Base-by-base conservation (phyloP, 2,888 invertebrate species). In the Diarsia dahlii region DNA sequence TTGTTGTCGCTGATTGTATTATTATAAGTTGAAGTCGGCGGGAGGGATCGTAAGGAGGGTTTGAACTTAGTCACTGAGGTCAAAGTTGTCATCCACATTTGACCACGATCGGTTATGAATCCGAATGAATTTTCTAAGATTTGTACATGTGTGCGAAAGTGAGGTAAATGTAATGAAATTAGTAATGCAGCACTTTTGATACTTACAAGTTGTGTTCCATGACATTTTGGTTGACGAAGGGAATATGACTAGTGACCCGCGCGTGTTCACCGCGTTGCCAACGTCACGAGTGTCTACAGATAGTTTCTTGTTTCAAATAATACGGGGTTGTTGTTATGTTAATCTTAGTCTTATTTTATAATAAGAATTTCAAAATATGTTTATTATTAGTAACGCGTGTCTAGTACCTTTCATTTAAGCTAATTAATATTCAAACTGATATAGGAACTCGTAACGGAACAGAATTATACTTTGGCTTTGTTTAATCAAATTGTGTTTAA, bases 401-500 rank as follows among this genome's bases (percentile, higher is more conserved):
- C 93, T 93, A 93, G 93, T 93, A 93, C 90, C 90, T 93, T 95
- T 93, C 90, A 87, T 94, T 94, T 94, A 94, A 94, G 93, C 93
- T 93, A 93, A 94, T 94, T 92, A 94, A 92, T 93, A 92, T 92
- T 92, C 90, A 91, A 92, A 93, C 94, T 90, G 93, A 92, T 93
- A 93, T 92, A 93, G 92, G 92, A 92, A 94, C 94, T 93, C 94
- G 93, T 93, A 92, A 92, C 91, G 93, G 92, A 92, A 92, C 91
- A 90, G 91, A 90, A 86, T 87, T 92, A 92, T 94, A 92, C 92
- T 94, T 94, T 94, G 95, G 96, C 96, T 96, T 96, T 92, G 95
- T 96, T 95, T 94, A 93, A 93, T 93, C 89, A 94, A 95, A 95
- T 96, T 96, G 95, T 96, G 95, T 96, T 95, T 95, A 94, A 92